Conservation (phyloP, 2,113 vertebrate species). For the Sprattus sprattus region DNA sequence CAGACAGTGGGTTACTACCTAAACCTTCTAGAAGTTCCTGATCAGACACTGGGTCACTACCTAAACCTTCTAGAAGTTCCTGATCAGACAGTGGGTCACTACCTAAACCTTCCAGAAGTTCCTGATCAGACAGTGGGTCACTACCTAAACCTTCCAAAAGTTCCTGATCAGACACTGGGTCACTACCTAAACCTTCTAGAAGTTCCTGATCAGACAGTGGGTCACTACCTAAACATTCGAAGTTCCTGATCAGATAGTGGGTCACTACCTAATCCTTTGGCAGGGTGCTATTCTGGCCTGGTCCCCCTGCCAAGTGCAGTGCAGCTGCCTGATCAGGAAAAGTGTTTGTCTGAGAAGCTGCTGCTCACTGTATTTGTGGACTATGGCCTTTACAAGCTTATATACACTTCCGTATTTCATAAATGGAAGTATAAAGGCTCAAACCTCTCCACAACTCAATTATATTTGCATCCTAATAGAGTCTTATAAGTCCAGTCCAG, state of each 20-base stretch:
- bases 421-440: not conserved
- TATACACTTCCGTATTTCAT: not conserved
- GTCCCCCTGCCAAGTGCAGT: not conserved
- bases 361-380: not conserved
- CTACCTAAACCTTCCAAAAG: not conserved
- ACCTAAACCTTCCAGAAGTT: not conserved
- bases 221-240: not conserved
- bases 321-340: not conserved
- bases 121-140: not conserved
- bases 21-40: too few relatives aligned
- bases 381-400: not conserved
- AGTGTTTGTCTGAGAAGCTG: slow-evolving; percentile 5
- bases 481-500: not conserved
- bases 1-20: too few relatives aligned
- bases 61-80: not conserved
- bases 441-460: not conserved
- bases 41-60: not conserved
- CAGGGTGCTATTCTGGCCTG: not conserved
- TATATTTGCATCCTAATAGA: not conserved
- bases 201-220: not conserved
- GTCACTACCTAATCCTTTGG: not conserved
- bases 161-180: not conserved
- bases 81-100: not conserved
- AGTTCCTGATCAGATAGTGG: not conserved
- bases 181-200: not conserved